These are phyloP conservation scores for Scarus forsteni DNA, from an alignment of 2,797 vertebrate species.

Conservation along the genomic window DNA sequence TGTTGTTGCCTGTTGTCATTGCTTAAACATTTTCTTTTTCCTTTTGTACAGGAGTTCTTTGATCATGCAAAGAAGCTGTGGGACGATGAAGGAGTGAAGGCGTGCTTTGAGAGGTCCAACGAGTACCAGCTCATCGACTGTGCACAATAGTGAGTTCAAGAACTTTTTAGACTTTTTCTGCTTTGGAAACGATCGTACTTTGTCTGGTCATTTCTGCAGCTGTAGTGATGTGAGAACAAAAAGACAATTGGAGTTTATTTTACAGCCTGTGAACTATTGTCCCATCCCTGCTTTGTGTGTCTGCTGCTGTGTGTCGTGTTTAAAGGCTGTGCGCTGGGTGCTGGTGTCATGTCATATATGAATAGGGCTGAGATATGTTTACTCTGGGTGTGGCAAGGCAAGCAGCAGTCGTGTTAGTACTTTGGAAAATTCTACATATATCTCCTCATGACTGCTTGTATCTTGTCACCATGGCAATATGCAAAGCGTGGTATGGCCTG, in stretches of 20 bases:
- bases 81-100: constrained; percentile 99
- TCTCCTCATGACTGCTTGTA: constrained; percentile 40
- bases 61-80: constrained; percentile 98
- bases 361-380: constrained; percentile 71
- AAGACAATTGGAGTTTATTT: constrained; percentile 8
- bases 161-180: constrained; percentile 11
- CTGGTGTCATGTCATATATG: constrained; percentile 66
- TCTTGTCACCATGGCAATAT: constrained; percentile 61
- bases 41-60: constrained; percentile 92
- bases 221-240: neutral
- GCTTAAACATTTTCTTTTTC: neutral
- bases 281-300: constrained; percentile 24
- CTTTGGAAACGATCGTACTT: constrained; percentile 2
- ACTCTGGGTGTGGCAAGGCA: constrained; percentile 74
- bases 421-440: constrained; percentile 63
- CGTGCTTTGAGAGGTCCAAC: constrained; percentile 97
- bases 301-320: constrained; percentile 36
- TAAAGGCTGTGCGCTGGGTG: constrained; percentile 44
- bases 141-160: constrained; percentile 95
- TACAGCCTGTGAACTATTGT: constrained; percentile 34
- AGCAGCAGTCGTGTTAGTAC: constrained; percentile 55
- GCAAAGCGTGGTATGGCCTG: constrained; percentile 48
- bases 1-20: neutral
- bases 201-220: constrained; percentile 2
- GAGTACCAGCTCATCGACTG: constrained; percentile 99